Conservation (phyloP, 2,888 invertebrate genomes). For the Trichopoda pennipes region DNA sequence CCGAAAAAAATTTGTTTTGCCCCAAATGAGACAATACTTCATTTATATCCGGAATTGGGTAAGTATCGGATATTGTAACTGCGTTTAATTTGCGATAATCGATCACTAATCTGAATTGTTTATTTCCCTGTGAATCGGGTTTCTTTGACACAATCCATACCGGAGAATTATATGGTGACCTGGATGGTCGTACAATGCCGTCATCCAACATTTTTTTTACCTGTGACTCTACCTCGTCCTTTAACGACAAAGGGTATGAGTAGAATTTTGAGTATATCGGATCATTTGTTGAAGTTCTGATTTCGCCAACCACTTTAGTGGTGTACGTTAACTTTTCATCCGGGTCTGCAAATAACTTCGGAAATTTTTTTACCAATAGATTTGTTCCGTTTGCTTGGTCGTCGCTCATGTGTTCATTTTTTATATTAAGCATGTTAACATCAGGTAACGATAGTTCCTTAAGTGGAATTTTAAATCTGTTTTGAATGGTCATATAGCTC, state of each 20-base stretch:
- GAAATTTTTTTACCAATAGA: neutral
- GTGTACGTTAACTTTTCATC: constrained; percentile 45
- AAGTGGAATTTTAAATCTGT: too few species aligned
- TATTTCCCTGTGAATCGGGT: neutral
- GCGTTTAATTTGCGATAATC: constrained; percentile 24
- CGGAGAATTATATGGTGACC: constrained; percentile 24
- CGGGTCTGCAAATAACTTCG: constrained; percentile 24
- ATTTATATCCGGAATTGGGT: constrained; percentile 3
- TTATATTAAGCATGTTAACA: too few species aligned
- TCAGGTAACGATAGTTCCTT: too few species aligned
- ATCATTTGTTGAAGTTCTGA: neutral
- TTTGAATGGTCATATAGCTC: too few species aligned
- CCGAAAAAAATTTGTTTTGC: too few species aligned
- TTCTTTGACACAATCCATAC: constrained; percentile 25
- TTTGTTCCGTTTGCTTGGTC: too few species aligned
- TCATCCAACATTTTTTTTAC: constrained; percentile 2
- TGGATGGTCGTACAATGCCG: constrained; percentile 17
- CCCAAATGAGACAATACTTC: too few species aligned
- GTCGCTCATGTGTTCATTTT: too few species aligned
- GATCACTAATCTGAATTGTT: constrained; percentile 17
- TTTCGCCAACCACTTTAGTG: constrained; percentile 34
- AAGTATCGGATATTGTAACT: constrained; percentile 17
- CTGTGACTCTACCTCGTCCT: constrained; percentile 14
- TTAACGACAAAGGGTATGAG: constrained; percentile 2
- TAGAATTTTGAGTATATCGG: constrained; percentile 8